Conservation (phyloP, 2,797 vertebrate genomes). For the Diplodus sargus region DNA sequence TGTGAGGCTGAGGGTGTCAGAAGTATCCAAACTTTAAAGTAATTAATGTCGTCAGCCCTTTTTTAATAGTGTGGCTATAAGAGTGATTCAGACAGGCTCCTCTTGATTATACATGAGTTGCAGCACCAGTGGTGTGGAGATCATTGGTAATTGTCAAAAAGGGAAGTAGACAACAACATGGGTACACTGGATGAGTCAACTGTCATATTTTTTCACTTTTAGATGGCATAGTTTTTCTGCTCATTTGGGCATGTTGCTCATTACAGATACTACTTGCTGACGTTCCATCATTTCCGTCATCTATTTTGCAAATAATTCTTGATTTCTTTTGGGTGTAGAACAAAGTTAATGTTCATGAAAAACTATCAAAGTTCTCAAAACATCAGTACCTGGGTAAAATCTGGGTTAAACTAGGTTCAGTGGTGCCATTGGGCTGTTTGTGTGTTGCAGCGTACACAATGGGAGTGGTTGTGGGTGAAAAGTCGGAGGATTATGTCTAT, state of each 20-base stretch:
- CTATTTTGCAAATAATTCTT: not conserved
- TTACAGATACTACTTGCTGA: not conserved
- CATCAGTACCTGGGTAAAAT: constrained; percentile 9
- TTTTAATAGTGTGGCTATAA: not conserved
- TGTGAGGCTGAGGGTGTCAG: not conserved
- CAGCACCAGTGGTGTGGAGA: not conserved
- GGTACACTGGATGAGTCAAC: not conserved
- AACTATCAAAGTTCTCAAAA: constrained; percentile 22
- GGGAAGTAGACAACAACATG: not conserved
- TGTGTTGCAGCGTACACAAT: constrained; percentile 12
- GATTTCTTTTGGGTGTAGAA: not conserved
- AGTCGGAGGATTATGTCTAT: constrained; percentile 4
- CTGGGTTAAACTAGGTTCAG: constrained; percentile 36
- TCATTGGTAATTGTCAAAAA: constrained; percentile 1
- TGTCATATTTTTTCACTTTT: not conserved
- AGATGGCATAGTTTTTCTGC: not conserved
- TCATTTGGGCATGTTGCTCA: not conserved
- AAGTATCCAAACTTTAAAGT: not conserved
- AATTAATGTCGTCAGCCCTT: not conserved
- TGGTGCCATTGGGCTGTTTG: constrained; percentile 7
- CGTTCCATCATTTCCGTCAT: not conserved
- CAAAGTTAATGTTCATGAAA: not conserved
- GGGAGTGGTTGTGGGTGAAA: not conserved
- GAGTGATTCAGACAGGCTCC: not conserved
- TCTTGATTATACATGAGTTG: constrained; percentile 1